Evolutionary conservation across 1,140 invertebrate species (phyloP), one percentile per base, ranked within the genome.

Genomic region (Riptortus pedestris): DNA sequence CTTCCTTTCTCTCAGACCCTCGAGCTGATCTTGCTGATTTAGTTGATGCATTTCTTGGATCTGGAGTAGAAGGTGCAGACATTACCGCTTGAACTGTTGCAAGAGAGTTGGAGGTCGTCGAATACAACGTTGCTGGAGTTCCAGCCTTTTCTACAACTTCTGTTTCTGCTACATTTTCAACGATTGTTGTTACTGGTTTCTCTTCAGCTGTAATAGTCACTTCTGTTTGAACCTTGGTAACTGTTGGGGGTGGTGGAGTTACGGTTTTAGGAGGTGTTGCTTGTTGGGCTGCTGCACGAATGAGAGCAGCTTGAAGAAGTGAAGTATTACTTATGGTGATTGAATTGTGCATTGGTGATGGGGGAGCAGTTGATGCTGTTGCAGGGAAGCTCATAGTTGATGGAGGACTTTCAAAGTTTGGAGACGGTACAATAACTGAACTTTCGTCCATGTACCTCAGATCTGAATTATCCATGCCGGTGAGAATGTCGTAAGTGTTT

Each of bases 401-500:
- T 61, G 81, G 83, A 57, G 85, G 83, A 72, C 85, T 87, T 72
- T 87, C 87, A 66, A 82, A 81, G 52, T 80, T 82, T 26, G 87
- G 87, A 64, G 87, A 87, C 20, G 85, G 81, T 52, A 91, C 76
- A 67, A 87, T 85, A 29, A 91, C 80, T 5, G 90, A 93, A 73
- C 89, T 92, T 71, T 93, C 91, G 72, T 93, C 91, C 90, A 93
- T 92, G 72, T 82, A 93, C 18, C 85, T 79, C 38, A 93, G 75
- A 75, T 93, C 90, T 14, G 85, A 86, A 52, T 83, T 85, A 72
- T 91, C 88, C 70, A 91, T 75, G 63, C 86, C 86, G 26, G 85
- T 80, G 60, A 91, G 74, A 63, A 87, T 77, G 71, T 92, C 88
- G 71, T 85, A 89, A 26, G 83, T 84, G 12, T 68, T 66, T 31